These are phyloP conservation scores for Camelus bactrianus DNA, from an alignment of 2,113 vertebrate species.

Conservation along the genomic window DNA sequence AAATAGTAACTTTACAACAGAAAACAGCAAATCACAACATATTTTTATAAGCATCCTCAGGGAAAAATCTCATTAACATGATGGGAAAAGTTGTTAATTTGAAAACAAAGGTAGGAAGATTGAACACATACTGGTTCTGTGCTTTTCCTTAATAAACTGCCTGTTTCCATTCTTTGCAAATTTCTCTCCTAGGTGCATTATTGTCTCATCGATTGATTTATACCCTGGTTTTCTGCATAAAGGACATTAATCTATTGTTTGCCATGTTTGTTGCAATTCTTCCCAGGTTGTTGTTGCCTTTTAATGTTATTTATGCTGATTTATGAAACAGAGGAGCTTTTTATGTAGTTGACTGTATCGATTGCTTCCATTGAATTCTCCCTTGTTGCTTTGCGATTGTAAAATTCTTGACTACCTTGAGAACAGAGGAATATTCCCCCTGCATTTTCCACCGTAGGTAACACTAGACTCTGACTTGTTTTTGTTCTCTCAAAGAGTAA, in stretches of 20 bases:
- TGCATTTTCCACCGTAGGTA: not conserved
- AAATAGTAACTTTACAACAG: not conserved
- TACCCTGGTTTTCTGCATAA: not conserved
- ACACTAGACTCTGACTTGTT: not conserved
- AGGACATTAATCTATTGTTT: not conserved
- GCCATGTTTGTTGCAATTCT: too few relatives aligned
- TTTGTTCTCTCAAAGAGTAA: not conserved
- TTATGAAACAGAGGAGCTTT: not conserved
- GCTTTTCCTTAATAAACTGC: not conserved
- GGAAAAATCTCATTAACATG: not conserved
- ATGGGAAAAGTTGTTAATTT: not conserved
- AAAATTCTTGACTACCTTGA: not conserved
- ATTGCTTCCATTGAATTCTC: not conserved
- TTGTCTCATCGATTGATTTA: not conserved
- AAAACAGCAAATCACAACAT: not conserved
- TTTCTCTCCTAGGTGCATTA: not conserved
- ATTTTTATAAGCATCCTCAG: not conserved
- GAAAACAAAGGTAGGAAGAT: not conserved
- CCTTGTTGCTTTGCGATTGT: not conserved
- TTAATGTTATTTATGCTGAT: not conserved
- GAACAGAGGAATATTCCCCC: not conserved
- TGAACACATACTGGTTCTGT: rapidly evolving
- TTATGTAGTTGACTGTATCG: not conserved
- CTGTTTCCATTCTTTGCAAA: not conserved
- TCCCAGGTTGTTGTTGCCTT: not conserved